These are phyloP conservation scores for Xestia sexstrigata DNA, from an alignment of 2,888 invertebrate species.

Conservation along the genomic window DNA sequence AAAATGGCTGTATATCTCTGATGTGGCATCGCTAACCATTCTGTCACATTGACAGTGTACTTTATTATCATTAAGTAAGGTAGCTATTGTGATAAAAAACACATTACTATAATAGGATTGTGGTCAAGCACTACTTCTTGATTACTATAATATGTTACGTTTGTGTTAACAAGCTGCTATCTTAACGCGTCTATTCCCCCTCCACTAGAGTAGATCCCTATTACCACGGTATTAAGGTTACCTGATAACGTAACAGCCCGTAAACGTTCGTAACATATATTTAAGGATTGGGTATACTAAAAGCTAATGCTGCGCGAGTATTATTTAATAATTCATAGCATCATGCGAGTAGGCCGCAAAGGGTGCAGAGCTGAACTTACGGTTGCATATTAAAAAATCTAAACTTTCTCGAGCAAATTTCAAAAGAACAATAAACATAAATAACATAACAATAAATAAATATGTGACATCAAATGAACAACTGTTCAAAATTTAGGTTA, in stretches of 20 bases:
- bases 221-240: slow-evolving; percentile 42
- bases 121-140: not conserved
- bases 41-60: not conserved
- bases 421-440: too few species aligned
- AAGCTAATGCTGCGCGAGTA: not conserved
- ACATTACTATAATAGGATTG: not conserved
- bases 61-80: not conserved
- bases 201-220: slow-evolving; percentile 30
- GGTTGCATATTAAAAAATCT: too few species aligned
- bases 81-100: not conserved
- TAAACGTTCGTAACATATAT: slow-evolving; percentile 17
- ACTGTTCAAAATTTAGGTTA: too few species aligned
- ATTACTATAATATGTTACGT: not conserved
- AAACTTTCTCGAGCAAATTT: too few species aligned
- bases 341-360: not conserved
- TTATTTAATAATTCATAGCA: not conserved
- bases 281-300: slow-evolving; percentile 26
- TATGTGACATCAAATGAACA: too few species aligned
- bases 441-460: too few species aligned
- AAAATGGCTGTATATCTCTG: not conserved
- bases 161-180: slow-evolving; percentile 38
- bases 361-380: not conserved
- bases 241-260: slow-evolving; percentile 19
- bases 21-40: not conserved
- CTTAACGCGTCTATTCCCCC: slow-evolving; percentile 23